Conservation (phyloP, 2,888 invertebrate genomes). For the Luperina testacea region DNA sequence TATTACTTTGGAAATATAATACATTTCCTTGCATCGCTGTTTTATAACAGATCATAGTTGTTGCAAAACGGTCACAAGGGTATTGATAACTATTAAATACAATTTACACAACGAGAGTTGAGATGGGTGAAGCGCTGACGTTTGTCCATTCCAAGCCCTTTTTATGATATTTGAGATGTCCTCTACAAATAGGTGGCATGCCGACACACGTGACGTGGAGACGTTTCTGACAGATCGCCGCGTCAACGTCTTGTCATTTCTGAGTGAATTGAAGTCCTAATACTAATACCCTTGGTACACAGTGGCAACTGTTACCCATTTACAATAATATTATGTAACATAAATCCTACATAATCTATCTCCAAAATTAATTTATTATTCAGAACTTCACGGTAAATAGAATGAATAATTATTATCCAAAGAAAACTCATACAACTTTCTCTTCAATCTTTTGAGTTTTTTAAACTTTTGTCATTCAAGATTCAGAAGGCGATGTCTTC, state of each 20-base stretch:
- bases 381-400: slow-evolving; percentile 41
- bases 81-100: slow-evolving; percentile 18
- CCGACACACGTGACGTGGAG: slow-evolving; percentile 1
- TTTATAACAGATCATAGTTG: not conserved
- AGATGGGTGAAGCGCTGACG: not conserved
- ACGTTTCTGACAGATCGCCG: slow-evolving; percentile 28
- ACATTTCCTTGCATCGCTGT: not conserved
- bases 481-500: slow-evolving; percentile 47
- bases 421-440: slow-evolving; percentile 64
- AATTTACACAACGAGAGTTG: slow-evolving; percentile 2
- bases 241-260: slow-evolving; percentile 18
- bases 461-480: slow-evolving; percentile 52
- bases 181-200: slow-evolving; percentile 27
- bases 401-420: slow-evolving; percentile 56
- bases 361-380: slow-evolving; percentile 32
- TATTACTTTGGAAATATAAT: slow-evolving; percentile 30
- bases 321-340: not conserved
- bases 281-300: not conserved
- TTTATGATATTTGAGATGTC: slow-evolving; percentile 34
- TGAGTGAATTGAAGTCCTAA: slow-evolving; percentile 32
- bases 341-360: not conserved
- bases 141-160: not conserved
- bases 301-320: not conserved
- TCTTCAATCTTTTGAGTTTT: slow-evolving; percentile 43
- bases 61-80: slow-evolving; percentile 1